Base-by-base conservation (phyloP, 2,113 vertebrate species). In the Salvelinus fontinalis region DNA sequence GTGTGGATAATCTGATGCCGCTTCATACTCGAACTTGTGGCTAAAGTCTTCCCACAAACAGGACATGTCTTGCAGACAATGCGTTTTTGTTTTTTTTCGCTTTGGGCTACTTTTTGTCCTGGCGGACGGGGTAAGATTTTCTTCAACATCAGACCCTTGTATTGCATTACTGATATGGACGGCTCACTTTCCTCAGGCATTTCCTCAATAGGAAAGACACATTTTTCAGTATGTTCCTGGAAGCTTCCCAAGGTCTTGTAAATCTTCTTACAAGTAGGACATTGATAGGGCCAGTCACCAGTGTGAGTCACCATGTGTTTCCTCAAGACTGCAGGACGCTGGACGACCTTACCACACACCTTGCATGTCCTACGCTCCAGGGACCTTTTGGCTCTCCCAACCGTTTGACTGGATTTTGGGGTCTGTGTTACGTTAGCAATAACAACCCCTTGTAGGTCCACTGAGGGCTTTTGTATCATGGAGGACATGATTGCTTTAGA, bases 261-360 rank as follows among this genome's bases (percentile, higher is more conserved):
- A 67, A 29, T 67, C 26, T 29, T 67, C 18, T 62, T 11, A 62
- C 59, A 22, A 9, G 59, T 22, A 1, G 59, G 59, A 62, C 51
- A 54, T 54, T 54, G 51, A 54, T 18, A 54, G 51, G 59, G 59
- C 59, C 59, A n/a, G 59, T 67, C 65, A 29, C 65, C 24, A 12
- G 65, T 67, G 65, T 67, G 65, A n/a, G 65, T 67, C 24, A 14
- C 24, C 65, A 67, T 67, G 14, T 67, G 65, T 13, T 27, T 29
- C 24, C 12, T 24, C 26, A 67, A 12, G 11, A 27, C 22, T 67
- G 65, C 65, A 27, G 65, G 65, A 29, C 26, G 22, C 65, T 67
- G 22, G 0, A 29, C 22, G 26, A 67, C 24, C 65, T 67, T 67
- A 67, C 65, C 24, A 24, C 65, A 67, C 24, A 67, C 65, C 12